Evolutionary conservation across 23 tunicate genomes (phyloP), one percentile per base, ranked within the genome.

Genomic region (Botrylloides violaceus): DNA sequence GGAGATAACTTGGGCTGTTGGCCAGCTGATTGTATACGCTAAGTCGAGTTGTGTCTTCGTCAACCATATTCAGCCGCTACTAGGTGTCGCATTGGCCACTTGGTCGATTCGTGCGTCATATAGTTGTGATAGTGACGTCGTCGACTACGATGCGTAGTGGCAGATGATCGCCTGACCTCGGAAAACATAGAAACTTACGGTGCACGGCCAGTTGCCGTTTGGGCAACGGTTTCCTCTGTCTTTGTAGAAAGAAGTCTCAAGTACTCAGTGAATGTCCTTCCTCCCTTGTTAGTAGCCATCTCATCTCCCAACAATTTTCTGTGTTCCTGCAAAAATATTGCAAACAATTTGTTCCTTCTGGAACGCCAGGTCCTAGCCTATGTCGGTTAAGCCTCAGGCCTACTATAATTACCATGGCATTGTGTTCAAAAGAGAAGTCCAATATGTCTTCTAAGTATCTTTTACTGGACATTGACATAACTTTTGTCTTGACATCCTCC

Each of bases 301-400:
- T 66, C 60, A 53, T 86, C 94, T 20, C 85, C 94, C 7, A 86
- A 64, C 56, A 86, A 58, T 36, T 47, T 49, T 60, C 77, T 62
- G 56, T 71, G 90, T 7, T 66, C 71, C 88, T 82, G 0, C 1
- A 73, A n/a, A n/a, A n/a, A n/a, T n/a, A n/a, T n/a, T n/a, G n/a
- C n/a, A n/a, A n/a, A n/a, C n/a, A n/a, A n/a, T n/a, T n/a, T n/a
- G n/a, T n/a, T n/a, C n/a, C n/a, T n/a, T n/a, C n/a, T n/a, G n/a
- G n/a, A n/a, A n/a, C n/a, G n/a, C n/a, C n/a, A n/a, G n/a, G n/a
- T n/a, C n/a, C n/a, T n/a, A n/a, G n/a, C n/a, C n/a, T n/a, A n/a
- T n/a, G n/a, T n/a, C n/a, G n/a, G n/a, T n/a, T n/a, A n/a, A n/a
- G n/a, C n/a, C n/a, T n/a, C n/a, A n/a, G n/a, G n/a, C n/a, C n/a